Conservation (phyloP, 2,113 vertebrate genomes). For the Mixornis gularis region DNA sequence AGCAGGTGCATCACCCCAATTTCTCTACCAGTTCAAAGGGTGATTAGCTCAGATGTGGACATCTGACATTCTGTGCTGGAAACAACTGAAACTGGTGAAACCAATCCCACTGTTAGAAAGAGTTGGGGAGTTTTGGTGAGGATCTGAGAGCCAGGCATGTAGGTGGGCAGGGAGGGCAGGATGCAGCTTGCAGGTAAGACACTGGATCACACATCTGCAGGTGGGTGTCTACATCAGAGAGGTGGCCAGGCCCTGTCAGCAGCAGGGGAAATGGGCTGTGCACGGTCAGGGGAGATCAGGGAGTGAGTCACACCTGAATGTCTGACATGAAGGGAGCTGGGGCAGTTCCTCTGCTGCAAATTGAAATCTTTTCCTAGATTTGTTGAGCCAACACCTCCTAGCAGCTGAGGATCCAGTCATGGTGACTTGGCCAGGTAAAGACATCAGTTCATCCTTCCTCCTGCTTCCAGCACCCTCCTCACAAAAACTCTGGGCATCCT, state of each 20-base stretch:
- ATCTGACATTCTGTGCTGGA: conserved; percentile 20
- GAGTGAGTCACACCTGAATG: not conserved
- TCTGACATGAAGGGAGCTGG: not conserved
- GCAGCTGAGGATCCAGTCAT: not conserved
- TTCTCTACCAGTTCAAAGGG: not conserved
- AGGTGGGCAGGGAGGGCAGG: conserved; percentile 57
- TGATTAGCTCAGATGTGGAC: not conserved
- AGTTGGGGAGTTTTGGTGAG: not conserved
- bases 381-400: not conserved
- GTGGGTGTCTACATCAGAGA: not conserved
- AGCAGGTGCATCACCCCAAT: not conserved
- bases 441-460: not conserved
- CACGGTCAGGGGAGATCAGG: not conserved
- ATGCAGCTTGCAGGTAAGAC: conserved; percentile 5
- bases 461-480: not conserved
- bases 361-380: not conserved
- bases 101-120: not conserved
- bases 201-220: not conserved
- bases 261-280: not conserved
- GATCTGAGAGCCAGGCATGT: not conserved
- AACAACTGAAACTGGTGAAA: conserved; percentile 15
- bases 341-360: not conserved
- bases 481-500: not conserved
- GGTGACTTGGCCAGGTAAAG: not conserved
- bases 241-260: not conserved